These are phyloP conservation scores for Argyra leucocephala DNA, from an alignment of 2,888 invertebrate genomes.

Conservation along the genomic window DNA sequence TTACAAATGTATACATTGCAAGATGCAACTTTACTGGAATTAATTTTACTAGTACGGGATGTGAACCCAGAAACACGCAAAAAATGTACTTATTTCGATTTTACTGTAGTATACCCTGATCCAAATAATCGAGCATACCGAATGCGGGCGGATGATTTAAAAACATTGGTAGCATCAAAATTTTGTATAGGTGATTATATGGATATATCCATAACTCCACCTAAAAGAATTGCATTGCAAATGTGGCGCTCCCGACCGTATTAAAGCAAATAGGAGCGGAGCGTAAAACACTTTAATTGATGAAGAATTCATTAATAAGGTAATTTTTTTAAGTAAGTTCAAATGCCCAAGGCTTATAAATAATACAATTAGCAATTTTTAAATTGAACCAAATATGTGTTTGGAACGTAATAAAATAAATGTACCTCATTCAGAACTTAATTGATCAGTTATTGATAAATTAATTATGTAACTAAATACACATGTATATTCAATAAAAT, in stretches of 20 bases:
- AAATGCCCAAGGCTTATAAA: too few relatives aligned
- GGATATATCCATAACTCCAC: conserved; percentile 89
- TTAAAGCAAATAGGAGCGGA: too few relatives aligned
- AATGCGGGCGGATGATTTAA: conserved; percentile 86
- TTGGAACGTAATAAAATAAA: too few relatives aligned
- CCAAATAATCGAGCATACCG: conserved; percentile 68
- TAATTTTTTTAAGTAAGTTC: too few relatives aligned
- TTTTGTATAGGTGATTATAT: conserved; percentile 95
- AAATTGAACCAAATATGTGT: too few relatives aligned
- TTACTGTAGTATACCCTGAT: conserved; percentile 81
- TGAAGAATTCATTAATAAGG: too few relatives aligned
- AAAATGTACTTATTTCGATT: conserved; percentile 95
- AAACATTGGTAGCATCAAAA: conserved; percentile 74
- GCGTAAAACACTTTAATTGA: too few relatives aligned
- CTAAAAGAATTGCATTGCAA: conserved; percentile 65
- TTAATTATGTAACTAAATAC: too few relatives aligned
- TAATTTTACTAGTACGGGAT: conserved; percentile 94
- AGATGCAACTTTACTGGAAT: conserved; percentile 90
- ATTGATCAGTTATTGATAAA: too few relatives aligned
- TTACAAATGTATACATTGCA: conserved; percentile 98
- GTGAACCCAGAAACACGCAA: conserved; percentile 94
- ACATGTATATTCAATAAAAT: too few relatives aligned
- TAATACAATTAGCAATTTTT: too few relatives aligned
- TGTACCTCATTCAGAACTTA: too few relatives aligned
- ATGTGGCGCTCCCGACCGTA: conserved; percentile 54